Conservation (phyloP, 2,888 invertebrate species). For the Melipona beecheii region DNA sequence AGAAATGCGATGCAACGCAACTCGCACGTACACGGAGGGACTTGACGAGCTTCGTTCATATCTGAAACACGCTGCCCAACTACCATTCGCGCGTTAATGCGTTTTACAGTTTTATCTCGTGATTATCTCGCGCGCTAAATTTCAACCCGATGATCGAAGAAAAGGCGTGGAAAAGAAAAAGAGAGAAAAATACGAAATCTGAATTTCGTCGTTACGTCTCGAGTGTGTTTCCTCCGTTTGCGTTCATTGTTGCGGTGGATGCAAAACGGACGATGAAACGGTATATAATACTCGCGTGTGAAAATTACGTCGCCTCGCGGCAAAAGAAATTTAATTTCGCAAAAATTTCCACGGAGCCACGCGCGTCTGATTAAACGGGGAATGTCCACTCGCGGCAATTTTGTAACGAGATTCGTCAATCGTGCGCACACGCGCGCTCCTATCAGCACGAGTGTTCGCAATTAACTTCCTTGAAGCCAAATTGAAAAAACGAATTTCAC, state of each 20-base stretch:
- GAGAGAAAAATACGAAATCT: too few species aligned
- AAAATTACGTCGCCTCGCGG: not conserved
- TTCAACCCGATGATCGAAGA: not conserved
- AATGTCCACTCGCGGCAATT: too few species aligned
- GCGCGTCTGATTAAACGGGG: too few species aligned
- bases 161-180: not conserved
- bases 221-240: too few species aligned
- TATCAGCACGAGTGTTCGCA: not conserved
- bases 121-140: not conserved
- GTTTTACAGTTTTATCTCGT: not conserved
- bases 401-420: too few species aligned
- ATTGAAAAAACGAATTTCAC: not conserved
- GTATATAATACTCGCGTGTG: not conserved
- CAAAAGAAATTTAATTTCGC: not conserved
- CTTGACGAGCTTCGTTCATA: not conserved
- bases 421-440: too few species aligned
- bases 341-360: not conserved
- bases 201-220: too few species aligned
- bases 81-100: not conserved
- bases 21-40: not conserved
- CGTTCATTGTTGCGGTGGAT: too few species aligned
- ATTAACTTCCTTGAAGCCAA: not conserved
- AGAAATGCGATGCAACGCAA: not conserved
- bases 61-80: not conserved
- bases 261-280: not conserved